Base-by-base conservation (phyloP, 2,113 vertebrate species). In the Syngnathus scovelli region DNA sequence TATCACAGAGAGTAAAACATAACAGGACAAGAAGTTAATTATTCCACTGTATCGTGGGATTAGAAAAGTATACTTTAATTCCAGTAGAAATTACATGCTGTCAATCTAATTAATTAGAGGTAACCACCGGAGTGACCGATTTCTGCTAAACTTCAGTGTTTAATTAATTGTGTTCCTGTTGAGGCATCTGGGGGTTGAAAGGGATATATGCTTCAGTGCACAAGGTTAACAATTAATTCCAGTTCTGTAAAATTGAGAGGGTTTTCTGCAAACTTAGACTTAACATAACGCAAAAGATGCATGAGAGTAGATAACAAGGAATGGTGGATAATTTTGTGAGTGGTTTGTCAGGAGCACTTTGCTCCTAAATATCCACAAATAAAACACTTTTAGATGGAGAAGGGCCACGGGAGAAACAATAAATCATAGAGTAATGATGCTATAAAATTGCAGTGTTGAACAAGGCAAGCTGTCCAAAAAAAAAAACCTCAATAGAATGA, bases 81-180 rank as follows among this genome's bases (percentile, higher is more conserved):
- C 33, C 21, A 65, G 33, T 67, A 55, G 23, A 80, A 82, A 82
- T 82, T 74, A 62, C 74, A 73, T 37, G 63, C 70, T 36, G 69
- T 79, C 55, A 0, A 52, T 52, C 76, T 76, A 64, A 79, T 82
- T 80, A 80, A 83, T 83, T 68, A 54, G 37, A 69, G 27, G 62
- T 72, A 79, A 77, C 63, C 73, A 73, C 66, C 39, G 58, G 33
- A 41, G 43, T 76, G 70, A 76, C 65, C 7, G 10, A 69, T 68
- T 79, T 62, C 44, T 1, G 46, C 56, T 59, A 59, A 72, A 75
- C 60, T 63, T 7, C n/a, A 49, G 43, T 61, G 46, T 64, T 74
- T 65, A 75, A 54, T 79, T 78, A 81, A 83, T 43, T 70, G 38
- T 67, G 27, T 67, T 18, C 10, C 21, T 41, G 51, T 70, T 63